These are phyloP conservation scores for Deroptyus accipitrinus DNA, from an alignment of 2,113 vertebrate species.

Conservation along the genomic window DNA sequence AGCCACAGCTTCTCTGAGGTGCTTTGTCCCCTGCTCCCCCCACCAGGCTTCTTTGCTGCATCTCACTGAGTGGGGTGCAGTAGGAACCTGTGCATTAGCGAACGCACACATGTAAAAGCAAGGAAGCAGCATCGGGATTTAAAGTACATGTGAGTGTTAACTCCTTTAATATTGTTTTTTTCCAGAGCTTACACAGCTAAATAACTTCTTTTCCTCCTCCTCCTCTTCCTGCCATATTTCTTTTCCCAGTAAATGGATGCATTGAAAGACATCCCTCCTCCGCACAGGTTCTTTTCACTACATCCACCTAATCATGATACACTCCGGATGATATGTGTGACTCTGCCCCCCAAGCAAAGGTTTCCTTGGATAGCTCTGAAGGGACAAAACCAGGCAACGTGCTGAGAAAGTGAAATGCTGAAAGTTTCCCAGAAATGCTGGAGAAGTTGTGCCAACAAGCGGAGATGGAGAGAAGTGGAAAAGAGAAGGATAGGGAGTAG, in stretches of 20 bases:
- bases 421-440: constrained; percentile 3
- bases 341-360: background rate
- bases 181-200: constrained; percentile 25
- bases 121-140: background rate
- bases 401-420: background rate
- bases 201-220: background rate
- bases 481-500: background rate
- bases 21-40: background rate
- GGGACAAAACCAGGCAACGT: constrained; percentile 18
- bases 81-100: background rate
- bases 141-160: background rate
- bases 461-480: background rate
- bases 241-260: constrained; percentile 18
- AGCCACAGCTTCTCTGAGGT: background rate
- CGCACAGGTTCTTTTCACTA: constrained; percentile 1
- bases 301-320: background rate
- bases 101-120: background rate
- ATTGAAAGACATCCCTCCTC: constrained; percentile 47
- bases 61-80: background rate
- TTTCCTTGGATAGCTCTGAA: constrained; percentile 31
- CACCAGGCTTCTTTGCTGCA: background rate
- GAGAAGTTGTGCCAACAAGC: background rate
- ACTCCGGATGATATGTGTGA: background rate
- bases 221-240: background rate
- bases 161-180: background rate